phyloP scores from a whole-genome alignment of 2,113 vertebrate species.

The Stictonetta naevosa region DNA sequence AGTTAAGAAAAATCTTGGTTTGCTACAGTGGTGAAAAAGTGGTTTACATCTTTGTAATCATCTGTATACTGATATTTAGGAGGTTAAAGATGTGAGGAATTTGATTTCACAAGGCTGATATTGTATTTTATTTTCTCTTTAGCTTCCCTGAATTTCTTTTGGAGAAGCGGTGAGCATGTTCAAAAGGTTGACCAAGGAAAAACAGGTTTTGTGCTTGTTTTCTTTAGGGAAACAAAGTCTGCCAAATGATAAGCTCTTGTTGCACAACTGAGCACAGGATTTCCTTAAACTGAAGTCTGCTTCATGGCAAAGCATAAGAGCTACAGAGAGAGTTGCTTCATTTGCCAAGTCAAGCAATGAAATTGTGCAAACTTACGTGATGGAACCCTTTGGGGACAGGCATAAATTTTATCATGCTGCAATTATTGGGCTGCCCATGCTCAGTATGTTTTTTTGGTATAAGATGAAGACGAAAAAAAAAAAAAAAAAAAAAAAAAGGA shows the following conservation, averaged over 20 bases:
- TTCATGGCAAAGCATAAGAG: not conserved
- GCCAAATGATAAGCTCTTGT: not conserved
- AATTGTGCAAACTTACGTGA: not conserved
- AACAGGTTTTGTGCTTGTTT: rapidly evolving
- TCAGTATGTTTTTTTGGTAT: not conserved
- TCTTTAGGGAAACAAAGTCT: not conserved
- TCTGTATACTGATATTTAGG: not conserved
- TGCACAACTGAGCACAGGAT: not conserved
- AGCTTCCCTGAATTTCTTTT: not conserved
- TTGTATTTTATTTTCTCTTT: not conserved
- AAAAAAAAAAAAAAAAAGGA: no score
- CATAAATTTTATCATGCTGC: not conserved
- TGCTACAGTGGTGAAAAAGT: not conserved
- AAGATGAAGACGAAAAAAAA: not conserved
- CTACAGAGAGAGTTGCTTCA: not conserved
- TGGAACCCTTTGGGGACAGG: not conserved
- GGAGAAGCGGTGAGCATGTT: not conserved
- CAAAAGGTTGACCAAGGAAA: not conserved
- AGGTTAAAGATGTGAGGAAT: not conserved
- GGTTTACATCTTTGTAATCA: not conserved
- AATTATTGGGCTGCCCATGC: not conserved
- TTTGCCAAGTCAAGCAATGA: not conserved
- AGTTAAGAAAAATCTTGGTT: no score
- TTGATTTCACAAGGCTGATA: not conserved
- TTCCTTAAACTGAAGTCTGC: not conserved